Evolutionary conservation across 2,888 invertebrate species (phyloP).

Genomic region (Drosophila rubida): DNA sequence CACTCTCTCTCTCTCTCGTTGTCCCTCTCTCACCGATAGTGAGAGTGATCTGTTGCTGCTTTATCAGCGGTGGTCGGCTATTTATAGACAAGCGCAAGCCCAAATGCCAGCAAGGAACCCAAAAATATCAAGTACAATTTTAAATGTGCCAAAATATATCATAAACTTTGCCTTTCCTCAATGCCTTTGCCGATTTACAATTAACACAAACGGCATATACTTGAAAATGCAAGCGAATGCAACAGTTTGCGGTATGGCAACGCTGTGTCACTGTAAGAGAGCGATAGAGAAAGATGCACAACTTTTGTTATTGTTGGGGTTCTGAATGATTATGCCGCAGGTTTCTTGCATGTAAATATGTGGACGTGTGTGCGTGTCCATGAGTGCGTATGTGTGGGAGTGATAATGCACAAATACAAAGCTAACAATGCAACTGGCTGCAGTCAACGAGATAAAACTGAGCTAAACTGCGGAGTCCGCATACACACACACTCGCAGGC

Average conservation of each 20-base stretch:
- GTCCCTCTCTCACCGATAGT: slow-evolving; percentile 54
- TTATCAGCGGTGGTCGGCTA: slow-evolving; percentile 60
- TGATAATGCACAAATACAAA: slow-evolving; percentile 56
- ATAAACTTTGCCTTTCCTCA: slow-evolving; percentile 17
- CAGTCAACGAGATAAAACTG: slow-evolving; percentile 47
- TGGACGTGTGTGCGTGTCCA: slow-evolving; percentile 23
- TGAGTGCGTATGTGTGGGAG: slow-evolving; percentile 32
- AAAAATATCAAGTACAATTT: slow-evolving; percentile 43
- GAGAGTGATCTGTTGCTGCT: slow-evolving; percentile 69
- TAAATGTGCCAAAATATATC: slow-evolving; percentile 46
- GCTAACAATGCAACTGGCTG: slow-evolving; percentile 41
- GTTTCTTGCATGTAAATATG: slow-evolving; percentile 17
- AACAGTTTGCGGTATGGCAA: slow-evolving; percentile 38
- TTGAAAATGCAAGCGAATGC: slow-evolving; percentile 24
- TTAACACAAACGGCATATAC: slow-evolving; percentile 9
- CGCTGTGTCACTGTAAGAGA: slow-evolving; percentile 35
- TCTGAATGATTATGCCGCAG: slow-evolving; percentile 53
- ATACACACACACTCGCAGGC: not conserved
- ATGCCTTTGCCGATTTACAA: slow-evolving; percentile 34
- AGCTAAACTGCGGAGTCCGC: slow-evolving; percentile 23
- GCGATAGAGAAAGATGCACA: slow-evolving; percentile 23
- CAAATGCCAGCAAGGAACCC: slow-evolving; percentile 33
- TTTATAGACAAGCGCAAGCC: slow-evolving; percentile 51
- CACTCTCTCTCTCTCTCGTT: not conserved
- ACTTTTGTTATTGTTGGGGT: slow-evolving; percentile 36